Conservation (phyloP, 2,797 vertebrate genomes). For the Xenopus petersii region DNA sequence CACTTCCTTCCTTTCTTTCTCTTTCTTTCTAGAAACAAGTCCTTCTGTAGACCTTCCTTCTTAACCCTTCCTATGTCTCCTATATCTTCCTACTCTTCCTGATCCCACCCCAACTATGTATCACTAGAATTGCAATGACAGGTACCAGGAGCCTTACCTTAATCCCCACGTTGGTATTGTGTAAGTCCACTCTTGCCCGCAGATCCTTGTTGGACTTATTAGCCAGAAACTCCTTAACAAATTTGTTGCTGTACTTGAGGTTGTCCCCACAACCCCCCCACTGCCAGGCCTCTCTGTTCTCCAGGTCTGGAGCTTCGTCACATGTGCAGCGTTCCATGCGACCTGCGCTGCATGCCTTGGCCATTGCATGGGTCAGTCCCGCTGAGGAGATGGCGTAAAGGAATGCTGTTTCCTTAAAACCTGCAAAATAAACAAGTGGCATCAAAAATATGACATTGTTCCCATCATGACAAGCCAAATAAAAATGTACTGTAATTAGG, state of each 20-base stretch:
- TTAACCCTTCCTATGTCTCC: too few relatives aligned
- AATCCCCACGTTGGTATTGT: constrained; percentile 96
- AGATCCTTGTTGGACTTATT: constrained; percentile 94
- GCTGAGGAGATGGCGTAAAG: constrained; percentile 93
- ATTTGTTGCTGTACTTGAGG: constrained; percentile 97
- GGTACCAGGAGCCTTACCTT: constrained; percentile 70
- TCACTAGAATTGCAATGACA: too few relatives aligned
- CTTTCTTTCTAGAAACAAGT: too few relatives aligned
- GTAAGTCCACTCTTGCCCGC: constrained; percentile 90
- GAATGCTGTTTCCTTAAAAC: constrained; percentile 96
- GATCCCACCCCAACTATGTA: too few relatives aligned
- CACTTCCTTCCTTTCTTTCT: too few relatives aligned
- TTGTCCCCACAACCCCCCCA: constrained; percentile 98
- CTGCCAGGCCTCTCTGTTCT: constrained; percentile 97
- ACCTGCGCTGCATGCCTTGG: constrained; percentile 93
- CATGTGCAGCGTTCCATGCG: constrained; percentile 98
- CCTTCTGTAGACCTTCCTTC: too few relatives aligned
- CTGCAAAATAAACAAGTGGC: constrained; percentile 57
- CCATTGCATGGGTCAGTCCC: constrained; percentile 90
- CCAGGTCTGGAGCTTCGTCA: constrained; percentile 92
- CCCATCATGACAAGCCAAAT: too few relatives aligned
- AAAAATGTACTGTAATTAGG: too few relatives aligned
- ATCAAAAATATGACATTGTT: too few relatives aligned
- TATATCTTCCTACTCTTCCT: too few relatives aligned
- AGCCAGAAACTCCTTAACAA: constrained; percentile 96